Evolutionary conservation across 1,140 invertebrate species (phyloP).

Genomic region (Phymorhynchus buccinoides): DNA sequence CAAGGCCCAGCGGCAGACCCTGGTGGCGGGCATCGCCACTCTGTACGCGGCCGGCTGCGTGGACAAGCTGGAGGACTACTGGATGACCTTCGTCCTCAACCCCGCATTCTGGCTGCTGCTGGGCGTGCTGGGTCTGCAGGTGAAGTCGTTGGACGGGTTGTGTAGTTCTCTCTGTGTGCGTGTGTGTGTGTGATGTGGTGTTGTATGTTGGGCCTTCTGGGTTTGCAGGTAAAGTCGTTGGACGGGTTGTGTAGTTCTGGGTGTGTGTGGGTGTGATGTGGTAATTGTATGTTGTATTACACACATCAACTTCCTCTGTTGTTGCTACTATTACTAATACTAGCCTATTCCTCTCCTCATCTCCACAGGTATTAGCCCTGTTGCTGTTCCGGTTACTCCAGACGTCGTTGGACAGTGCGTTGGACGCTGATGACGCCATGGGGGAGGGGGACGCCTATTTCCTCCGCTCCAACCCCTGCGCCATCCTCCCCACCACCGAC

Average conservation of each 20-base stretch:
- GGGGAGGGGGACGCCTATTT: slow-evolving; percentile 7
- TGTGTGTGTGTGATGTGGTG: background rate
- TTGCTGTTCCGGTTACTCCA: background rate
- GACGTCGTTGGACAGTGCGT: slow-evolving; percentile 9
- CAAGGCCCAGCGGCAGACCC: slow-evolving; percentile 51
- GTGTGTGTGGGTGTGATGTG: slow-evolving; percentile 20
- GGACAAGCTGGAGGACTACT: slow-evolving; percentile 48
- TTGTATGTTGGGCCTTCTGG: background rate
- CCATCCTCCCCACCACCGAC: slow-evolving; percentile 15
- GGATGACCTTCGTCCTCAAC: slow-evolving; percentile 41
- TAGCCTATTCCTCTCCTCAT: background rate
- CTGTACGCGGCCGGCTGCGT: slow-evolving; percentile 57
- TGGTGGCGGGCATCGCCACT: slow-evolving; percentile 50
- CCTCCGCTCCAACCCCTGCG: slow-evolving; percentile 8
- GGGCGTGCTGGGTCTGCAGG: slow-evolving; percentile 16
- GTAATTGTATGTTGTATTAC: background rate
- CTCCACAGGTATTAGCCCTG: slow-evolving; percentile 41
- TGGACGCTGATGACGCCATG: slow-evolving; percentile 9
- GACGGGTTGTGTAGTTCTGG: background rate
- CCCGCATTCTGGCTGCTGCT: slow-evolving; percentile 41
- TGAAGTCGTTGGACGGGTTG: background rate
- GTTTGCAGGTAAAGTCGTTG: background rate
- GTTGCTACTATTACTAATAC: no score
- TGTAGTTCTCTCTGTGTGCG: background rate
- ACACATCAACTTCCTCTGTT: no score